Conservation (phyloP, 2,797 vertebrate genomes). For the Hypotaenidia philippensis region DNA sequence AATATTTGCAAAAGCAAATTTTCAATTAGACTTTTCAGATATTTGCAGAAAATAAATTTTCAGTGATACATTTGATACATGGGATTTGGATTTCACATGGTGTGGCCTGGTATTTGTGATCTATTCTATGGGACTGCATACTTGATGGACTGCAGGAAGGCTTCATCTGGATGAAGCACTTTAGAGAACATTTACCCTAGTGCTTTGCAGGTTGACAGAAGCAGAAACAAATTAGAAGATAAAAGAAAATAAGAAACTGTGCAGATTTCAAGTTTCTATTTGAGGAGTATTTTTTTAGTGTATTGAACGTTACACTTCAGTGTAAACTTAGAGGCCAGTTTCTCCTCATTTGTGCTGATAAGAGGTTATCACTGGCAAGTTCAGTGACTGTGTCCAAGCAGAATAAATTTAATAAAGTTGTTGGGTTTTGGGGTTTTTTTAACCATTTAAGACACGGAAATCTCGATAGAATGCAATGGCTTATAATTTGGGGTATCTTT, state of each 20-base stretch:
- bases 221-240: background rate
- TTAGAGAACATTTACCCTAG: background rate
- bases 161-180: background rate
- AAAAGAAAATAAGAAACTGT: background rate
- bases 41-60: conserved; percentile 19
- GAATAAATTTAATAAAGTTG: background rate
- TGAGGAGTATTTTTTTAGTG: background rate
- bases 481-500: background rate
- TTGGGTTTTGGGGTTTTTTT: background rate
- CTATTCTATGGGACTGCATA: background rate
- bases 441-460: background rate
- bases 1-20: conserved; percentile 59
- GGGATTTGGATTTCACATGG: conserved; percentile 15
- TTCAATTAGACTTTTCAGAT: conserved; percentile 37
- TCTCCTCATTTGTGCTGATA: background rate
- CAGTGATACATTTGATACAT: background rate
- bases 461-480: background rate
- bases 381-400: background rate
- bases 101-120: background rate
- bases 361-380: background rate
- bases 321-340: background rate
- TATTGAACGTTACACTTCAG: background rate
- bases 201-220: background rate
- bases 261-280: background rate
- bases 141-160: background rate